Conservation (phyloP, 2,113 vertebrate genomes). For the Sardina pilchardus region DNA sequence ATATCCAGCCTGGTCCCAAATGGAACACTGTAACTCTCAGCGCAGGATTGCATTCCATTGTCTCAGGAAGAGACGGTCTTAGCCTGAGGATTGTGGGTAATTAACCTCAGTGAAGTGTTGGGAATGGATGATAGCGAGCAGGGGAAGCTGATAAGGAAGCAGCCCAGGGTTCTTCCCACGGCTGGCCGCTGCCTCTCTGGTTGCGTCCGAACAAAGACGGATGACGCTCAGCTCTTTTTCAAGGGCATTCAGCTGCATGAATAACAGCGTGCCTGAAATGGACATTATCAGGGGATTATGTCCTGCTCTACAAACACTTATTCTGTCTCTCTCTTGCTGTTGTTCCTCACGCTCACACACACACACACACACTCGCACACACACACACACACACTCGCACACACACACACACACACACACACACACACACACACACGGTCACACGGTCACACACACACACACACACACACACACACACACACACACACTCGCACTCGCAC, state of each 20-base stretch:
- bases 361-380: not conserved
- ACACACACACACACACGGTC: not conserved
- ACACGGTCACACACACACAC: not conserved
- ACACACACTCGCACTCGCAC: not conserved
- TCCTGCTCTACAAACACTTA: not conserved
- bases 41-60: not conserved
- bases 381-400: not conserved
- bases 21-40: not conserved
- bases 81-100: slow-evolving; percentile 9
- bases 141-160: not conserved
- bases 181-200: not conserved
- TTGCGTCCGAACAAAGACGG: not conserved
- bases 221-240: not conserved
- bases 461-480: not conserved
- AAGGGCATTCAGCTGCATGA: not conserved
- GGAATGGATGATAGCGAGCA: not conserved
- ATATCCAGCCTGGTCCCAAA: not conserved
- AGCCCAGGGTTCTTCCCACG: not conserved
- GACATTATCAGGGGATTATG: slow-evolving; percentile 14
- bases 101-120: not conserved
- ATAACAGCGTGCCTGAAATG: not conserved
- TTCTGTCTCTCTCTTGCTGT: slow-evolving; percentile 35
- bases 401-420: not conserved
- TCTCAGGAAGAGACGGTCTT: not conserved
- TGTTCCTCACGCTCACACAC: not conserved